These are phyloP conservation scores for Bursaphelenchus mucronatus DNA, from an alignment of 1,140 invertebrate genomes.

Conservation along the genomic window DNA sequence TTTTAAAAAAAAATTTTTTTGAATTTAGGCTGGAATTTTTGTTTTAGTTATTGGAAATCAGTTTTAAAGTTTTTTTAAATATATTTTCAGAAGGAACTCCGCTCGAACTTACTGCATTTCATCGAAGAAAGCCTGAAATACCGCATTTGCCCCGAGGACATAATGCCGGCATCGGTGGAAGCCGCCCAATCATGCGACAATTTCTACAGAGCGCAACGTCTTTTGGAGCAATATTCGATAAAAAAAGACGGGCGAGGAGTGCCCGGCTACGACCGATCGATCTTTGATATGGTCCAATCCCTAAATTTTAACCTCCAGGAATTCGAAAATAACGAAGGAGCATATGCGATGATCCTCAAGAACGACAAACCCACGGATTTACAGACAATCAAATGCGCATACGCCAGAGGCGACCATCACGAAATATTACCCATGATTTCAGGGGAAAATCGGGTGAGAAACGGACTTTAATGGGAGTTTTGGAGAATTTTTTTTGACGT, in stretches of 20 bases:
- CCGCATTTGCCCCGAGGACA: no score
- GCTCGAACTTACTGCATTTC: no score
- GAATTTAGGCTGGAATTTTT: no score
- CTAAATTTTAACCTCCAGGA: constrained; percentile 4
- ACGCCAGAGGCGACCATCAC: no score
- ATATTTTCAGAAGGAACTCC: no score
- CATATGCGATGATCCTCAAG: constrained; percentile 5
- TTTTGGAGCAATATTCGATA: constrained; percentile 4
- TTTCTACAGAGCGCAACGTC: background rate
- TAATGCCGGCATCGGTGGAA: background rate
- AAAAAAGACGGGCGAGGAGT: constrained; percentile 4
- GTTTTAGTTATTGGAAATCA: no score
- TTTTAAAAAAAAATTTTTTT: no score
- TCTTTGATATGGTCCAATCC: constrained; percentile 1
- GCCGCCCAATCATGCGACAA: constrained; percentile 7
- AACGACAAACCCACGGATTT: background rate
- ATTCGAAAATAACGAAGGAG: constrained; percentile 13
- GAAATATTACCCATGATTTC: no score
- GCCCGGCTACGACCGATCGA: background rate
- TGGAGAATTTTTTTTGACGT: background rate
- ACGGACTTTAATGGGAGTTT: no score
- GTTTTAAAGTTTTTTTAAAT: no score
- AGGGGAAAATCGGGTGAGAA: no score
- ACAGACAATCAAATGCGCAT: background rate
- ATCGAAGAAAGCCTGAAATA: no score